Conservation (phyloP, 2,888 invertebrate species). For the Drosophila atripex region DNA sequence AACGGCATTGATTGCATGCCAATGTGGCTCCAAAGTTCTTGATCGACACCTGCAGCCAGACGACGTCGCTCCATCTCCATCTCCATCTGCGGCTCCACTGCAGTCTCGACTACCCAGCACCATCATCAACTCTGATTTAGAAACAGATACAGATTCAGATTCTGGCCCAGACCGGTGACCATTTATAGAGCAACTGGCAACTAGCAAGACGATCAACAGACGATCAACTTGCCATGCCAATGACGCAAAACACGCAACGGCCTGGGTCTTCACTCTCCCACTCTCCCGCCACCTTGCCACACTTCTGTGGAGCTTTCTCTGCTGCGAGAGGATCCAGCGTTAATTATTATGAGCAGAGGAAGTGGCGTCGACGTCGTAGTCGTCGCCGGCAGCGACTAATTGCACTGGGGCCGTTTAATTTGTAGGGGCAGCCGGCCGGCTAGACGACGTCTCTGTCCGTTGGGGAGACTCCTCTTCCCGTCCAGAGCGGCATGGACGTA, state of each 20-base stretch:
- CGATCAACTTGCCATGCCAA: slow-evolving; percentile 71
- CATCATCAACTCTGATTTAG: slow-evolving; percentile 12
- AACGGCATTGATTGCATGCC: slow-evolving; percentile 81
- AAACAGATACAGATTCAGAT: slow-evolving; percentile 34
- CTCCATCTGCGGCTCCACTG: not conserved
- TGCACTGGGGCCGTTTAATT: slow-evolving; percentile 59
- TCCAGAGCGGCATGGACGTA: not conserved
- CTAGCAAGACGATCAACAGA: slow-evolving; percentile 77
- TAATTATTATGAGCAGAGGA: slow-evolving; percentile 75
- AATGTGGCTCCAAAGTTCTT: slow-evolving; percentile 82
- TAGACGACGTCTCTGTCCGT: slow-evolving; percentile 23
- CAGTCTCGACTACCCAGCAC: not conserved
- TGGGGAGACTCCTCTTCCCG: slow-evolving; percentile 29
- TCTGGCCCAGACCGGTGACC: slow-evolving; percentile 57
- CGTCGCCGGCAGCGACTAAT: slow-evolving; percentile 65
- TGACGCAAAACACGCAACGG: slow-evolving; percentile 75
- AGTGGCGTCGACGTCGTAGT: slow-evolving; percentile 11
- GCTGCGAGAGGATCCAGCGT: slow-evolving; percentile 54
- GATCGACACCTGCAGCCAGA: slow-evolving; percentile 70
- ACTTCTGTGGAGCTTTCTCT: slow-evolving; percentile 62
- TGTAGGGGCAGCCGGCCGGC: slow-evolving; percentile 48
- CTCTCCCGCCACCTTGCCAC: not conserved
- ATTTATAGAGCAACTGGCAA: slow-evolving; percentile 71
- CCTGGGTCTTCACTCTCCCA: slow-evolving; percentile 17
- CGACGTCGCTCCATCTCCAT: slow-evolving; percentile 6